Evolutionary conservation across 2,888 invertebrate species (phyloP), one percentile per base, ranked within the genome.

Genomic region (Drosophila acutilabella): DNA sequence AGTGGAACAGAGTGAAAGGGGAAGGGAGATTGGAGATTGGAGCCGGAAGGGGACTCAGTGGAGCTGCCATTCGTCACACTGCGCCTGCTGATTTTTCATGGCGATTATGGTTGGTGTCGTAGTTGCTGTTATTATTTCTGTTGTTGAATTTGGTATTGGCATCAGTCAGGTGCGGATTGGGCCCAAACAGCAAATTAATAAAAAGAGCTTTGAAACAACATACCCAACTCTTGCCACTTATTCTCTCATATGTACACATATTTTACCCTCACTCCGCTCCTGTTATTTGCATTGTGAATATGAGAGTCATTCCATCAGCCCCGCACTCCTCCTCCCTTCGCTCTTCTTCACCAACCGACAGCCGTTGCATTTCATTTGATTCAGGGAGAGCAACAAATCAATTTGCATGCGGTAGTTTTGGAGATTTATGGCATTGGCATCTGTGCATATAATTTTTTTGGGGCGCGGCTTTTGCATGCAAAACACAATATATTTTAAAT

Each of bases 351-450:
- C 0, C 20, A 45, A 47, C 44, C 48, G 40, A 54, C 61, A 48
- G 56, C 65, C 56, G 71, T 54, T 78, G 71, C 70, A 75, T 70
- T 79, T 68, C 71, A 74, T 84, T 87, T 76, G 71, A 83, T 83
- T 80, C 80, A 74, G 70, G 67, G 73, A 65, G 70, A 74, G 83
- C 80, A 88, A 82, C 80, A 85, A 85, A 85, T 88, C 88, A 85
- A 85, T 85, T 88, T 82, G 80, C 83, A 87, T 79, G 75, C 74
- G 75, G 74, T 75, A 79, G 73, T 79, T 81, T 70, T 41, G 67
- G 42, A 72, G 74, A 83, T 83, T 83, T 83, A 83, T 83, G 72
- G 64, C 78, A 64, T 64, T 70, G 64, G 30, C 69, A 74, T 64
- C 45, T 72, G 77, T 57, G 66, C 47, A 58, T 48, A 62, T 76